Evolutionary conservation across 2,888 invertebrate genomes (phyloP).

Genomic region (Brachyptera putata): DNA sequence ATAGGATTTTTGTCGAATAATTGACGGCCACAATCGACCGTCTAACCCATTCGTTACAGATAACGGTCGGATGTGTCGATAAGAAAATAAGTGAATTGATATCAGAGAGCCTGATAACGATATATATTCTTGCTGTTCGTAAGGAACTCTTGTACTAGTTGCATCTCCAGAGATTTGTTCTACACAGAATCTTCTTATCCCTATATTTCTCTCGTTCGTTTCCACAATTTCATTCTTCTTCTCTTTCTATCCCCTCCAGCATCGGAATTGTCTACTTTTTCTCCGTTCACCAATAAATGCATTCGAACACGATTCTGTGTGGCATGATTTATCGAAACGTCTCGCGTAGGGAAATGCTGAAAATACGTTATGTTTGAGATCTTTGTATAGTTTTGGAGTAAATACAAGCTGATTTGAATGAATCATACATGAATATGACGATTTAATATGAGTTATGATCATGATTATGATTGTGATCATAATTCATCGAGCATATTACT

Average conservation of each 20-base stretch:
- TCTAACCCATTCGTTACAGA: too few relatives aligned
- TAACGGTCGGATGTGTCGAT: not conserved
- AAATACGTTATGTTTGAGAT: not conserved
- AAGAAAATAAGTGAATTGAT: not conserved
- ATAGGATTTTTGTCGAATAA: too few relatives aligned
- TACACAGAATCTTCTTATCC: not conserved
- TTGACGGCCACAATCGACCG: too few relatives aligned
- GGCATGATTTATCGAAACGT: constrained; percentile 17
- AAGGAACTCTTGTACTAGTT: not conserved
- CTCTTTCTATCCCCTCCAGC: not conserved
- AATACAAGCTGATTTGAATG: too few relatives aligned
- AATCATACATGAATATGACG: too few relatives aligned
- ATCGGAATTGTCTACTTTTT: not conserved
- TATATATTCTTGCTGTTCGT: constrained; percentile 1
- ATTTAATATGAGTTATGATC: too few relatives aligned
- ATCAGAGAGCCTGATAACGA: constrained; percentile 5
- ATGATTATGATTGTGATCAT: too few relatives aligned
- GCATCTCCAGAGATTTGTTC: constrained; percentile 3
- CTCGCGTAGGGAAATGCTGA: not conserved
- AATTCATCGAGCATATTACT: too few relatives aligned
- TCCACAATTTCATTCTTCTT: not conserved
- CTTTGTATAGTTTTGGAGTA: too few relatives aligned
- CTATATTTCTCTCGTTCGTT: not conserved
- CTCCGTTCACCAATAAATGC: constrained; percentile 13
- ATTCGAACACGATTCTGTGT: constrained; percentile 1